Conservation (phyloP, 1,140 invertebrate species). For the Trichonephila clavipes region DNA sequence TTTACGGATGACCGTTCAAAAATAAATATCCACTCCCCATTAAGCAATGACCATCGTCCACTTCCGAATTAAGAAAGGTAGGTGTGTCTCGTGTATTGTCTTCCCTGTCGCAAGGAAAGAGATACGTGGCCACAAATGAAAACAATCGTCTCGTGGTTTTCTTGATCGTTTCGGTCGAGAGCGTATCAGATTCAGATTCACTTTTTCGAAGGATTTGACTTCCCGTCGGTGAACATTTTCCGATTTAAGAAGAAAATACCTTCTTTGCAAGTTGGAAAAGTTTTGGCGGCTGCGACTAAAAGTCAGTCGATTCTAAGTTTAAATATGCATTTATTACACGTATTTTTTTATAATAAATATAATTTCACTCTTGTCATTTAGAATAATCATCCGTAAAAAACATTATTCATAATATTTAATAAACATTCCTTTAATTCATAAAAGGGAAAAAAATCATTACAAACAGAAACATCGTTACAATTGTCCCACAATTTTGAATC, state of each 20-base stretch:
- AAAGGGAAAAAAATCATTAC: too few species aligned
- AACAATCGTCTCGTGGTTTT: not conserved
- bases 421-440: too few species aligned
- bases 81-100: constrained; percentile 14
- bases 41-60: not conserved
- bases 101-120: not conserved
- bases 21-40: not conserved
- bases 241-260: not conserved
- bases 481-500: too few species aligned
- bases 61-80: not conserved
- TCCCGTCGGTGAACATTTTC: not conserved
- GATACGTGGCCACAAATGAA: not conserved
- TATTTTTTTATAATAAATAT: too few species aligned
- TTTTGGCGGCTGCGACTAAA: too few species aligned
- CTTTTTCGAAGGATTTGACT: not conserved
- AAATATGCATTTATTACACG: too few species aligned
- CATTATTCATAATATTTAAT: too few species aligned
- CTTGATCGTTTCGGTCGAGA: not conserved
- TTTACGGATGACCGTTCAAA: not conserved
- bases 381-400: too few species aligned
- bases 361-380: too few species aligned
- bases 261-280: too few species aligned
- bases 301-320: too few species aligned
- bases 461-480: too few species aligned
- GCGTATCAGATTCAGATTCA: not conserved